Evolutionary conservation across 1,140 invertebrate genomes (phyloP).

Genomic region (Achroia grisella): DNA sequence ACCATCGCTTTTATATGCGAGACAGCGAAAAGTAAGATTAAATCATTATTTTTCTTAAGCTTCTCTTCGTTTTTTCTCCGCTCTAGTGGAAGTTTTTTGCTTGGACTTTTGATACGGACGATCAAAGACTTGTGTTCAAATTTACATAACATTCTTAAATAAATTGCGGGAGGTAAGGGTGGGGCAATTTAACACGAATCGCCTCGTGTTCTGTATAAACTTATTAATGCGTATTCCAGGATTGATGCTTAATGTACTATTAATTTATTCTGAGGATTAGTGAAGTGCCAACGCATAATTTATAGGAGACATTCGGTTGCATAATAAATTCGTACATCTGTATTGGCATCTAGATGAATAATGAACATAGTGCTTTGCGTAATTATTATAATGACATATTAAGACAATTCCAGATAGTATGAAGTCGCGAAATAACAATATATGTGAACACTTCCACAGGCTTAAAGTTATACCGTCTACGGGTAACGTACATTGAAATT

Average conservation of each 20-base stretch:
- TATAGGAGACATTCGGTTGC: conserved; percentile 4
- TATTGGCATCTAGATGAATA: not conserved
- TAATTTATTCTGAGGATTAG: conserved; percentile 59
- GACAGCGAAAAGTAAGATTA: conserved; percentile 69
- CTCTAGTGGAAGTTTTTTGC: conserved; percentile 64
- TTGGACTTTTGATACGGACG: conserved; percentile 70
- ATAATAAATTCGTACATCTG: not conserved
- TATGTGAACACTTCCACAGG: too few species aligned
- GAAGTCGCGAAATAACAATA: too few species aligned
- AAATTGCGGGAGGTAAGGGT: conserved; percentile 57
- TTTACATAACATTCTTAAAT: conserved; percentile 74
- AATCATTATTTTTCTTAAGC: conserved; percentile 74
- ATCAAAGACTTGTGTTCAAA: conserved; percentile 72
- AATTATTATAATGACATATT: too few species aligned
- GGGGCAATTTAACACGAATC: conserved; percentile 36
- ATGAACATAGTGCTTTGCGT: too few species aligned
- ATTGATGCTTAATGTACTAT: conserved; percentile 58
- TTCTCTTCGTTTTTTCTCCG: conserved; percentile 62
- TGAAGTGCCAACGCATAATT: conserved; percentile 33
- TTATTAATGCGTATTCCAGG: conserved; percentile 57
- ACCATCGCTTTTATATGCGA: conserved; percentile 65
- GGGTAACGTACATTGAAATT: too few species aligned
- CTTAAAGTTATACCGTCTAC: too few species aligned
- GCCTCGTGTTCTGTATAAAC: conserved; percentile 41
- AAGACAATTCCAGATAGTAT: too few species aligned